A percentile compares a stretch with the other conserved stretches of the same genome.
Evolutionary conservation across 2,113 vertebrate species (phyloP).

Genomic region (Neoarius graeffei): DNA sequence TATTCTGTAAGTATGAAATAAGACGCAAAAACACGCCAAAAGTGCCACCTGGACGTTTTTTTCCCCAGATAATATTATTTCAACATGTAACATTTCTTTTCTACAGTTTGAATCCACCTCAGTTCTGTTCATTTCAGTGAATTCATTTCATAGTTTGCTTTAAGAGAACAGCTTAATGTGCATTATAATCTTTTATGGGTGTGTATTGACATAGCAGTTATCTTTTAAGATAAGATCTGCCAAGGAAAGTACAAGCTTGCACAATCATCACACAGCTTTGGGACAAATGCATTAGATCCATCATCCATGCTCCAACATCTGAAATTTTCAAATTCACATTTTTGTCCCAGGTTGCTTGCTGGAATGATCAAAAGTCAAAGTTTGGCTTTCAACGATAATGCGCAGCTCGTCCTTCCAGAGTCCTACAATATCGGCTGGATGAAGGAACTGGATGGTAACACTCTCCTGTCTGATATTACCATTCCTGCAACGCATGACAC

Average conservation of each 20-base stretch:
- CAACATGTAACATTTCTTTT: neutral
- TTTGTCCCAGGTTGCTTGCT: neutral
- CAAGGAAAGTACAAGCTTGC: neutral
- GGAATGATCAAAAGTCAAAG: neutral
- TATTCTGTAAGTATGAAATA: constrained; percentile 30
- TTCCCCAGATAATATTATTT: neutral
- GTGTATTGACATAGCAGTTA: constrained; percentile 11
- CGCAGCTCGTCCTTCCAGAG: constrained; percentile 46
- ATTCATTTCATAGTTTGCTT: neutral
- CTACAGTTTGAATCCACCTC: neutral
- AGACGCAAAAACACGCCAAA: neutral
- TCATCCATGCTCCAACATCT: neutral
- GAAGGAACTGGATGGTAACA: constrained; percentile 60
- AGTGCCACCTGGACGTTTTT: neutral
- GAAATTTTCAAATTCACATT: neutral
- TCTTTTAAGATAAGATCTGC: neutral
- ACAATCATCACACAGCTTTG: neutral
- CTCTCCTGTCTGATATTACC: no score
- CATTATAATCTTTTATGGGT: neutral
- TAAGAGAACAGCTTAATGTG: neutral
- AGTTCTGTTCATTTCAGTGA: neutral
- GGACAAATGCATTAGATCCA: neutral
- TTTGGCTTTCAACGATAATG: constrained; percentile 53
- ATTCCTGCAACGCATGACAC: no score
- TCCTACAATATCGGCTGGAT: constrained; percentile 71